Percentiles rank a stretch among this genome's conserved stretches.
Conservation (phyloP, 2,888 invertebrate genomes). For the Leucophenga montana region DNA sequence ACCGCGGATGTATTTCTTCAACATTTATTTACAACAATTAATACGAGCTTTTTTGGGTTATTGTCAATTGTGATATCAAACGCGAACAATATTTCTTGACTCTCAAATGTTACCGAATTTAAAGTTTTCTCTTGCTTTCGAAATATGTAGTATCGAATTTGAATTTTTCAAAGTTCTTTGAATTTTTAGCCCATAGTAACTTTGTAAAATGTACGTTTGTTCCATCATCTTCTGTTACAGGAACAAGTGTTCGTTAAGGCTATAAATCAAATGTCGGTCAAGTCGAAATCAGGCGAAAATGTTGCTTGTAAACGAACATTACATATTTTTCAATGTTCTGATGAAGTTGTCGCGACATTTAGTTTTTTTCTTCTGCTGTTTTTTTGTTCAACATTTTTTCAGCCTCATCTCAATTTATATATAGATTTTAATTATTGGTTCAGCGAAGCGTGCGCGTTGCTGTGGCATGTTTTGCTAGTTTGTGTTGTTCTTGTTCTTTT, state of each 20-base stretch:
- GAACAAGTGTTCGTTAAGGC: neutral
- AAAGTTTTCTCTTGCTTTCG: too few relatives aligned
- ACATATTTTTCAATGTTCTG: constrained; percentile 10
- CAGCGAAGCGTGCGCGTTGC: neutral
- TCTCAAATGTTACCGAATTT: too few relatives aligned
- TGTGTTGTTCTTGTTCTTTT: neutral
- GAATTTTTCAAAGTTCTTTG: too few relatives aligned
- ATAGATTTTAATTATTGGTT: neutral
- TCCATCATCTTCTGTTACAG: neutral
- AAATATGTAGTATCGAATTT: too few relatives aligned
- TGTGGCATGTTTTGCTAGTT: neutral
- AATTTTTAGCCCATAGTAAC: too few relatives aligned
- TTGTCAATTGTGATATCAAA: too few relatives aligned
- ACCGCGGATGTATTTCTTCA: too few relatives aligned
- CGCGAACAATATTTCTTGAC: too few relatives aligned
- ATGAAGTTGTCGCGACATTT: constrained; percentile 1
- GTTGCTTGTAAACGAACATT: too few relatives aligned
- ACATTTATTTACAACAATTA: too few relatives aligned
- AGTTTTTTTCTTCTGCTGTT: neutral
- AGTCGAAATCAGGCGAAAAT: neutral
- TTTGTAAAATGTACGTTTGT: neutral
- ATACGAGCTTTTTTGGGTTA: too few relatives aligned
- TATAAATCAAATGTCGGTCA: constrained; percentile 23
- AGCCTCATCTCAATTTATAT: neutral
- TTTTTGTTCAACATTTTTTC: neutral